Percentiles rank a stretch among this genome's conserved stretches.
Conservation (phyloP, 2,797 vertebrate species). For the Manis pentadactyla region DNA sequence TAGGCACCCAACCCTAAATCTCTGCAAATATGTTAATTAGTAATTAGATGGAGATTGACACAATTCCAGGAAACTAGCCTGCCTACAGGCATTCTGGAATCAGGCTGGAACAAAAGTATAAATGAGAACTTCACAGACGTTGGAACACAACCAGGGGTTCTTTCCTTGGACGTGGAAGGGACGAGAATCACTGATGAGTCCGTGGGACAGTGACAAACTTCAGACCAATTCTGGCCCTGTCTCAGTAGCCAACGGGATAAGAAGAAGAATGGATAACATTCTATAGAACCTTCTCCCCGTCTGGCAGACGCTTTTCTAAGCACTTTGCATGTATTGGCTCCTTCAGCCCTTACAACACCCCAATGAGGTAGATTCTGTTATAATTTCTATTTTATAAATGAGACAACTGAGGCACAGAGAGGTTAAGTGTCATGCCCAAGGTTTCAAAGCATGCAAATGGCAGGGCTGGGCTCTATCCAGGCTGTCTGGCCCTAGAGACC, state of each 20-base stretch:
- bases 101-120: neutral
- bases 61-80: neutral
- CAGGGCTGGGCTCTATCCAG: neutral
- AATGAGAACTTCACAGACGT: neutral
- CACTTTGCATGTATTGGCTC: neutral
- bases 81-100: neutral
- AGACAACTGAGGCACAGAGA: neutral
- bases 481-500: no score
- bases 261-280: neutral
- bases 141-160: neutral
- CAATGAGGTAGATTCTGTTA: neutral
- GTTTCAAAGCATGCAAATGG: neutral
- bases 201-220: neutral
- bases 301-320: neutral
- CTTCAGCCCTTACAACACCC: neutral
- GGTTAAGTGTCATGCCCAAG: neutral
- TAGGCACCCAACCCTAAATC: constrained; percentile 15
- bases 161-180: neutral
- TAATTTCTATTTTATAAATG: neutral
- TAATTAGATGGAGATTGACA: neutral
- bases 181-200: neutral
- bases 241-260: neutral
- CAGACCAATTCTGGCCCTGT: neutral
- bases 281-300: neutral
- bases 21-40: neutral